Evolutionary conservation across 1,140 invertebrate species (phyloP), one percentile per base, ranked within the genome.

Genomic region (Stenopsyche tienmushanensis): DNA sequence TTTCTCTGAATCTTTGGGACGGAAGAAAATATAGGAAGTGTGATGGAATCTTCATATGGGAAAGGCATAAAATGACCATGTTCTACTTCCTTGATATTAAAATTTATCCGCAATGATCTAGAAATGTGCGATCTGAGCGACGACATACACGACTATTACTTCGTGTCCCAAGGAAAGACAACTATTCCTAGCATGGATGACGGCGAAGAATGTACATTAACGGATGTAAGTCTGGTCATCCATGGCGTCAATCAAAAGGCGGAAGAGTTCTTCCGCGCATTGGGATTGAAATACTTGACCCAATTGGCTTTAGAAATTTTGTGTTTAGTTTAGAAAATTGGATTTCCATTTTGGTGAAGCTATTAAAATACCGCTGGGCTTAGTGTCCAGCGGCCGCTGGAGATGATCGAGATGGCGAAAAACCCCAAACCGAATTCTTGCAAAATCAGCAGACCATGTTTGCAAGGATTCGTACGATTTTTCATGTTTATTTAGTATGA

Each of bases 161-260:
- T 94, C 86, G 92, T 97, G 74, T 89, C 94, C 74, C 96, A 99
- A 87, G 97, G 96, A 79, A 95, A 95, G 84, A 91, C 93, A 71
- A 88, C 88, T 67, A 97, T 98, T 77, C 93, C 96, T 68, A 90
- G 90, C 75, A 90, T 99, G 72, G 94, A 99, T 84, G 97, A 99
- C 82, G 89, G 85, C 74, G 95, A 97, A 80, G 97, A 99, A 89
- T 90, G 94, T 84, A 82, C 82, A 74, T 78, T 92, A 75, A 97
- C 95, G 66, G 94, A 97, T 81, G 93, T 96, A 91, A 90, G 90
- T 80, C 63, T 42, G 59, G 39, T 39, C 7, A 39, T 54, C 47
- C 55, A 8, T 13, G 5, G 24, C 45, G 49, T 34, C n/a, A 13
- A 25, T 42, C 54, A 42, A 2, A 21, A 53, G 42, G 29, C 44